Percentiles rank a stretch among this genome's conserved stretches.
Evolutionary conservation across 2,797 vertebrate species (phyloP).

Genomic region (Aphelocoma californica): DNA sequence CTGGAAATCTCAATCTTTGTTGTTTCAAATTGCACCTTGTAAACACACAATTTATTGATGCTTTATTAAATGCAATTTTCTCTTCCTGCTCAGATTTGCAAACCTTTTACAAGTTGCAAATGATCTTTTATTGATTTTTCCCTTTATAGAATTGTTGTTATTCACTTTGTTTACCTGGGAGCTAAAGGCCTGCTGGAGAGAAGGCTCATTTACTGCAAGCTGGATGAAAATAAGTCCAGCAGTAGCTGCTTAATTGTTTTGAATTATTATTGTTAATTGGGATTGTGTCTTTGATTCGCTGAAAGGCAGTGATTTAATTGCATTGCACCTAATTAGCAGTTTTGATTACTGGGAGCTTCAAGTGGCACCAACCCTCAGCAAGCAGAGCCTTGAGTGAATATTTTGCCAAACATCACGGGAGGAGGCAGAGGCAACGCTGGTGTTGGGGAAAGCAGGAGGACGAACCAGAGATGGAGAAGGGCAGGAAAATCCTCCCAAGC

Average conservation of each 20-base stretch:
- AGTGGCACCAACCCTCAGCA: neutral
- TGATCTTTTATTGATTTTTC: slow-evolving; percentile 9
- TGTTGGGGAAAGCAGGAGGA: neutral
- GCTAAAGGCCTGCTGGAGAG: neutral
- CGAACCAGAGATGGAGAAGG: neutral
- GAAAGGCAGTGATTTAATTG: neutral
- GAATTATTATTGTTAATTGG: slow-evolving; percentile 41
- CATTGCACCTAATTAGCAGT: neutral
- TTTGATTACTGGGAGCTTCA: neutral
- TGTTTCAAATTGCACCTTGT: neutral
- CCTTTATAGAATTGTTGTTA: neutral
- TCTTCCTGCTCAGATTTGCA: slow-evolving; percentile 1
- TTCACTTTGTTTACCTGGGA: neutral
- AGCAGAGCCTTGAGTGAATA: neutral
- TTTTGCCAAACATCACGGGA: neutral
- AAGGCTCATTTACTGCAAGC: neutral
- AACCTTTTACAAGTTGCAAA: neutral
- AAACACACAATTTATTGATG: neutral
- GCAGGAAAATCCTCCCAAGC: neutral
- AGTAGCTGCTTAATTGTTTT: slow-evolving; percentile 26
- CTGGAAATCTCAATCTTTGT: neutral
- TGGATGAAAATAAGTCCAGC: neutral
- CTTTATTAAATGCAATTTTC: neutral
- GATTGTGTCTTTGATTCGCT: neutral
- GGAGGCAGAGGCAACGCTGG: neutral